Conservation (phyloP, 2,888 invertebrate genomes). For the Drosophila nr. perissopoda region DNA sequence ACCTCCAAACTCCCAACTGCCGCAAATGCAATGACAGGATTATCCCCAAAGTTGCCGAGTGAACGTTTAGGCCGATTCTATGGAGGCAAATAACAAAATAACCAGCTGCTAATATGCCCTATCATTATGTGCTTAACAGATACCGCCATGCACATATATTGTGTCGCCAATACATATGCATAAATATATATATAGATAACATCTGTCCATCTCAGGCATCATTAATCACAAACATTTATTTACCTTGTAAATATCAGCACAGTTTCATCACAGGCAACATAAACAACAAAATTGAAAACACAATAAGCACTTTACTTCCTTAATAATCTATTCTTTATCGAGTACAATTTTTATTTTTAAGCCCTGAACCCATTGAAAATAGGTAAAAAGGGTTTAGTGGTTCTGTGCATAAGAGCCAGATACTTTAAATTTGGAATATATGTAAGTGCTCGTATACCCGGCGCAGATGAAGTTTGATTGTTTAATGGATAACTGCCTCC, state of each 20-base stretch:
- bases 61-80: conserved; percentile 14
- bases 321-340: too few species aligned
- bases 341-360: too few species aligned
- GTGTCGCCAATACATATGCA: neutral
- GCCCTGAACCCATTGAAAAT: too few species aligned
- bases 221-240: conserved; percentile 30
- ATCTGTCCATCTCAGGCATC: conserved; percentile 27
- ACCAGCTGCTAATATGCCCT: conserved; percentile 28
- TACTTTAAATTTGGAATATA: too few species aligned
- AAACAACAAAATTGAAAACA: neutral
- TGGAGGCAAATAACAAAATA: conserved; percentile 30
- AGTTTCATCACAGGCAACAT: neutral
- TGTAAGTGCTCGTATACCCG: too few species aligned
- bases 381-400: too few species aligned
- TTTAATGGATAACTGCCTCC: too few species aligned
- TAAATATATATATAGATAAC: conserved; percentile 1
- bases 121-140: conserved; percentile 28
- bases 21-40: conserved; percentile 17
- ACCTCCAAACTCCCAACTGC: neutral
- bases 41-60: conserved; percentile 26
- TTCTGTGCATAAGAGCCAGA: too few species aligned
- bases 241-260: neutral
- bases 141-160: neutral
- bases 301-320: too few species aligned
- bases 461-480: too few species aligned